Percentiles rank a stretch among this genome's conserved stretches.
Evolutionary conservation across 2,113 vertebrate species (phyloP).

Genomic region (Tupaia tana): DNA sequence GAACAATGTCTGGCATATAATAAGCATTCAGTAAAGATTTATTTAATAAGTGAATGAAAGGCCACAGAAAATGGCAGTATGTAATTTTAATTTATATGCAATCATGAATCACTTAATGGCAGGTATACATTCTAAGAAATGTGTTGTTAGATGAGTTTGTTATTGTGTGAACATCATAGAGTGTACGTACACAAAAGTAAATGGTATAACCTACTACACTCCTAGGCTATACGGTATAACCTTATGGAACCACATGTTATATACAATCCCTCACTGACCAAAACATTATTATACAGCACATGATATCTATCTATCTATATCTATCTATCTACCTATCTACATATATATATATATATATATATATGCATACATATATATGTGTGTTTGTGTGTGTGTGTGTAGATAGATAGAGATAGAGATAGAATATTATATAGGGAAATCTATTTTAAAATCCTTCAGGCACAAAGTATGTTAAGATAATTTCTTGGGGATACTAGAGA

Average conservation of each 20-base stretch:
- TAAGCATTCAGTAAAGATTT: conserved; percentile 44
- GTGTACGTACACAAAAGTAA: too few relatives aligned
- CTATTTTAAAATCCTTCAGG: conserved; percentile 41
- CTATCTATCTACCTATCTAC: neutral
- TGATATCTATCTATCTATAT: too few relatives aligned
- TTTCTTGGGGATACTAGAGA: neutral
- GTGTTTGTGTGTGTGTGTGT: neutral
- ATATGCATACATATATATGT: neutral
- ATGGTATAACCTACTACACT: too few relatives aligned
- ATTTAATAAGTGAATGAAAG: conserved; percentile 52
- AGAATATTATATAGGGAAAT: neutral
- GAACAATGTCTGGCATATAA: neutral
- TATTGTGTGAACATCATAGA: too few relatives aligned
- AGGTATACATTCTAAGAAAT: too few relatives aligned
- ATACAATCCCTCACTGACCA: too few relatives aligned
- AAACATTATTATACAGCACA: too few relatives aligned
- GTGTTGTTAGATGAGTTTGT: too few relatives aligned
- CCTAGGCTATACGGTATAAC: too few relatives aligned
- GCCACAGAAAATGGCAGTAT: conserved; percentile 17
- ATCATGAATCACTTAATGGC: too few relatives aligned
- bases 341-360: neutral
- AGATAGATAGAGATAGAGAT: neutral
- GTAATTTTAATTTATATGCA: neutral
- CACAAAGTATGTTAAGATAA: neutral
- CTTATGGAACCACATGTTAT: too few relatives aligned